Base-by-base conservation (phyloP, 2,797 vertebrate species). In the Myripristis jacobus region DNA sequence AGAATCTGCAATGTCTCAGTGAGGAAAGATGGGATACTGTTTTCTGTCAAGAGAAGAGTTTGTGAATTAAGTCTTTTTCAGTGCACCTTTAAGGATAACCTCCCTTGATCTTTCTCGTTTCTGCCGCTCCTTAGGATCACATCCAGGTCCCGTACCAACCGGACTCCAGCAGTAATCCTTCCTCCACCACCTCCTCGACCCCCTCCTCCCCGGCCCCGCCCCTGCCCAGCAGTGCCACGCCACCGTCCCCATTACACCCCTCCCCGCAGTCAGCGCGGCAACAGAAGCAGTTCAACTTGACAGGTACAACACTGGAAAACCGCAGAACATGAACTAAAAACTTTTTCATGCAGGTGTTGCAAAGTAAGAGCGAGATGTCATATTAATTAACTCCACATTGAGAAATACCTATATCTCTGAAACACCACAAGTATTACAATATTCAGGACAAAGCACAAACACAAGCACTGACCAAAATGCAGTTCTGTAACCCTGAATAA, bases 111-210 rank as follows among this genome's bases (percentile, higher is more conserved):
- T 38, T 43, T 61, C 0, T 63, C 0, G 55, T 44, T 73, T 52
- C 69, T 77, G 36, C 84, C 51, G 84, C 81, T 53, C 80, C 10
- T 1, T 90, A 99, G 98, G 97, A 99, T 87, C 97, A 99, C 91
- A 98, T 99, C 80, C 93, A 97, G 0, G 96, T 96, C 77, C 98
- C 98, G 22, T 99, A 99, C 91, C 98, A 99, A 88, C 98, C 97
- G 0, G 97, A 99, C 82, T 99, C 98, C 86, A 99, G 97, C 96
- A 98, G 97, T 90, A 99, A 99, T 69, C 98, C 98, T 6, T 99
- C 97, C 0, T 99, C 97, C 85, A 99, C 98, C 71, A 98, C 98
- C 0, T 99, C 98, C 44, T 99, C 98, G 86, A 98, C 98, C 0
- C 97, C 98, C 0, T 98, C 97, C 19, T 99, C 98, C 0, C 98